Base-by-base conservation (phyloP, 2,888 invertebrate genomes). In the Drosophila neutralis region DNA sequence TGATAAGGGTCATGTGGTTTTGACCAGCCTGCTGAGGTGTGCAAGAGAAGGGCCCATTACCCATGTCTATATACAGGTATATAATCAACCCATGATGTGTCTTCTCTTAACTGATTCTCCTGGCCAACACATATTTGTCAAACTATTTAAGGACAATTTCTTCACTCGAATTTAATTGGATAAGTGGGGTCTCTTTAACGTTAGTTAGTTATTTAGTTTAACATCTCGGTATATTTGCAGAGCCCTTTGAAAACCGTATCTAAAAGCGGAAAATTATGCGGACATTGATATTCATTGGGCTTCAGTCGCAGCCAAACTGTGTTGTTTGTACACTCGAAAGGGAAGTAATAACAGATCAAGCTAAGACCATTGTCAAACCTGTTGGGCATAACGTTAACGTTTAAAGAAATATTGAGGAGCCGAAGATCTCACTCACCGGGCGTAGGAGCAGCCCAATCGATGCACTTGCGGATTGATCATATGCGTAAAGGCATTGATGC, bases 1-100 rank as follows among this genome's bases (percentile, higher is more conserved):
- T 85, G 85, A 85, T 87, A 84, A 85, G 85, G 85, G 85, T 85
- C 89, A 77, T 73, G 69, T 76, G 81, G 70, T 78, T 80, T 51
- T 67, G 70, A 61, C 56, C 77, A 67, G 59, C 38, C 42, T 59
- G 51, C 61, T 45, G 51, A 73, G 61, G 69, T 64, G 63, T 60
- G 59, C 36, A 33, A 38, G 15, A 54, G 59, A 38, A 56, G 58
- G 29, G 54, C 45, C 45, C 33, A n/a, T 24, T 35, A 24, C 56
- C 36, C 54, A 38, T 36, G 33, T 29, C 29, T 29, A 13, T 45
- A 51, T 40, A 24, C 42, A 27, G 29, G 48, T 57, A 60, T 63
- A 52, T 73, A 73, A 63, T 73, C 74, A 51, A 38, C 8, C 40
- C 58, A 76, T 60, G 60, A 40, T 8, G 24, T 60, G 33, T 27